phyloP scores from a whole-genome alignment of 2,888 invertebrate genomes.

The Aricia artaxerxes region DNA sequence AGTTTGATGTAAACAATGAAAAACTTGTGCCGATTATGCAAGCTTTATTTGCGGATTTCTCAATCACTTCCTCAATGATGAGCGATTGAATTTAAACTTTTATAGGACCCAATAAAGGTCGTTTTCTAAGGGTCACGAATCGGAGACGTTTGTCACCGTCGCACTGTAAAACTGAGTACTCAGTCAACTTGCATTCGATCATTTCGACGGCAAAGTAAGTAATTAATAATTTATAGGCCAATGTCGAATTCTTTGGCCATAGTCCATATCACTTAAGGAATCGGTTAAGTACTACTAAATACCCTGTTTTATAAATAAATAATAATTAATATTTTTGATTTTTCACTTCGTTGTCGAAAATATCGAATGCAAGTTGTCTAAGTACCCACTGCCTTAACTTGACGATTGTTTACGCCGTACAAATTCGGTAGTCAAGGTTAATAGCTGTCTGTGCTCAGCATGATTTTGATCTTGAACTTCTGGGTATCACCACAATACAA shows the following conservation, averaged over 20 bases:
- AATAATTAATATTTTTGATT: too few relatives aligned
- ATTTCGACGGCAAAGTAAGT: too few relatives aligned
- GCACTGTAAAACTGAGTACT: background rate
- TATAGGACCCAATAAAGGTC: background rate
- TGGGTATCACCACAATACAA: background rate
- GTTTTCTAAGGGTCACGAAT: background rate
- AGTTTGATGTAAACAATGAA: slow-evolving; percentile 2
- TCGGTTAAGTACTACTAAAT: too few relatives aligned
- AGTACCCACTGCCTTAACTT: background rate
- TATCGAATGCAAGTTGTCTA: background rate
- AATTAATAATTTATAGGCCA: too few relatives aligned
- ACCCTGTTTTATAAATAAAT: too few relatives aligned
- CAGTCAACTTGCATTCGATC: background rate
- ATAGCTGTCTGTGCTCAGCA: background rate
- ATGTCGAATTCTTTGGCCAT: too few relatives aligned
- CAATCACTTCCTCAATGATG: background rate
- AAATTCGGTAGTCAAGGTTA: slow-evolving; percentile 5
- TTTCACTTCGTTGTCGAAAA: too few relatives aligned
- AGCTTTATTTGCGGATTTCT: background rate
- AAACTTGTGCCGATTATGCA: background rate
- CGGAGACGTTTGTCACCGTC: background rate
- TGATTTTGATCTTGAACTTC: slow-evolving; percentile 14
- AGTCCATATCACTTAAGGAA: too few relatives aligned
- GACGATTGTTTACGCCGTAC: background rate
- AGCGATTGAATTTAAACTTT: background rate